Evolutionary conservation across 2,797 vertebrate species (phyloP).

Genomic region (Scleropages formosus): DNA sequence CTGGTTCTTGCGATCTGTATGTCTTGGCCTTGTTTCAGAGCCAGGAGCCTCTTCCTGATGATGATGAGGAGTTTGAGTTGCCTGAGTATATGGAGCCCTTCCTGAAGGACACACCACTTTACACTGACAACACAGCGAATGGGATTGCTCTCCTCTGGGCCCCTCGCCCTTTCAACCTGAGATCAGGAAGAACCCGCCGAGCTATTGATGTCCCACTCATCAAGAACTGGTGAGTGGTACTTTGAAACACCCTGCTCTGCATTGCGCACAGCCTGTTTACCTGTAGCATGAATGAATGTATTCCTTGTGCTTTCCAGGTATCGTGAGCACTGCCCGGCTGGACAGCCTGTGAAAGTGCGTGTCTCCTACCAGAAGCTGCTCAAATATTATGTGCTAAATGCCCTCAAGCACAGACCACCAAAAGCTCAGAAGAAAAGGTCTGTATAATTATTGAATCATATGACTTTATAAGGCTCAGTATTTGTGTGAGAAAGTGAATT

Average conservation of each 20-base stretch:
- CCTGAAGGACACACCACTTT: conserved; percentile 94
- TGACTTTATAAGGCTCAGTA: not conserved
- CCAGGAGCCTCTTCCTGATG: conserved; percentile 93
- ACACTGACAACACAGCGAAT: conserved; percentile 96
- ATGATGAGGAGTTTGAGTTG: conserved; percentile 98
- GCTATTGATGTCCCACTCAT: conserved; percentile 96
- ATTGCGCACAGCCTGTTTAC: not conserved
- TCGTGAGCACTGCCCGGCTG: conserved; percentile 95
- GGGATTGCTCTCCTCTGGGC: conserved; percentile 97
- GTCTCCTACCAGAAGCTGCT: conserved; percentile 98
- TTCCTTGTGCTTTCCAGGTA: conserved; percentile 74
- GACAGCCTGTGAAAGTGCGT: conserved; percentile 96
- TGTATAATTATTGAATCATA: conserved; percentile 8
- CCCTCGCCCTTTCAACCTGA: conserved; percentile 91
- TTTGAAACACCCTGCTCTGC: not conserved
- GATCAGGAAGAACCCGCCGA: conserved; percentile 90
- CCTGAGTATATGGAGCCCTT: conserved; percentile 95
- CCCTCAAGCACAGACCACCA: conserved; percentile 95
- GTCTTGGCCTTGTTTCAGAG: conserved; percentile 67
- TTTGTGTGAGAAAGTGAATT: not conserved
- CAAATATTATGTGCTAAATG: conserved; percentile 97
- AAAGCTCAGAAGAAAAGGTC: conserved; percentile 99
- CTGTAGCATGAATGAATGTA: not conserved
- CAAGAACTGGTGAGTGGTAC: conserved; percentile 88
- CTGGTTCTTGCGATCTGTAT: not conserved